Evolutionary conservation across 2,113 vertebrate genomes (phyloP).

Genomic region (Vanacampus margaritifer): DNA sequence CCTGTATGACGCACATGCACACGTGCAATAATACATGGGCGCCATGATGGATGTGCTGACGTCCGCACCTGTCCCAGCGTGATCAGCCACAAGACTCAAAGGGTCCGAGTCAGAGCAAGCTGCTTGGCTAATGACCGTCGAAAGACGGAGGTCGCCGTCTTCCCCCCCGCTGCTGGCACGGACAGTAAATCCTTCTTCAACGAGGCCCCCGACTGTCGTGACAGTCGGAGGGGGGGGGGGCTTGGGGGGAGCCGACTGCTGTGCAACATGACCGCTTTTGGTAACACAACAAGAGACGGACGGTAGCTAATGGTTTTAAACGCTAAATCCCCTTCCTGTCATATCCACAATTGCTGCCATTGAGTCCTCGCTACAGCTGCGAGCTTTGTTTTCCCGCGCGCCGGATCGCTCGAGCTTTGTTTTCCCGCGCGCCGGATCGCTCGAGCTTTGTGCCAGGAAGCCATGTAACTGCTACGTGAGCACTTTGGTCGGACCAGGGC

Average conservation of each 20-base stretch:
- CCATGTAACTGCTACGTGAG: conserved; percentile 52
- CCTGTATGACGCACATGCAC: conserved; percentile 15
- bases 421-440: conserved; percentile 51
- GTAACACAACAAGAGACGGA: conserved; percentile 41
- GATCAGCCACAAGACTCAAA: conserved; percentile 54
- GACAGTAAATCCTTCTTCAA: conserved; percentile 60
- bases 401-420: conserved; percentile 50
- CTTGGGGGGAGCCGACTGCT: conserved; percentile 48
- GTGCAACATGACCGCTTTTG: conserved; percentile 36
- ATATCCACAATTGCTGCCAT: conserved; percentile 38
- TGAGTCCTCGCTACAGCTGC: conserved; percentile 62
- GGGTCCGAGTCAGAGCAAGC: conserved; percentile 35
- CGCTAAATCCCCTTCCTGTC: conserved; percentile 52
- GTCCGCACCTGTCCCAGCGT: conserved; percentile 70
- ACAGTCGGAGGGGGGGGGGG: neutral
- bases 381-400: conserved; percentile 35
- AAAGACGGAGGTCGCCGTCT: conserved; percentile 40
- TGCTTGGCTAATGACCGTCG: conserved; percentile 57
- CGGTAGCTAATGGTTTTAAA: conserved; percentile 64
- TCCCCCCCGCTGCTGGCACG: conserved; percentile 48
- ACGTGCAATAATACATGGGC: conserved; percentile 18
- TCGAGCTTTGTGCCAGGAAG: conserved; percentile 51
- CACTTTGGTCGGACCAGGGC: conserved; percentile 12
- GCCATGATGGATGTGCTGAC: conserved; percentile 54
- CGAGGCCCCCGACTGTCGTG: conserved; percentile 33